Conservation (phyloP, 2,888 invertebrate species). For the Cephus spinipes region DNA sequence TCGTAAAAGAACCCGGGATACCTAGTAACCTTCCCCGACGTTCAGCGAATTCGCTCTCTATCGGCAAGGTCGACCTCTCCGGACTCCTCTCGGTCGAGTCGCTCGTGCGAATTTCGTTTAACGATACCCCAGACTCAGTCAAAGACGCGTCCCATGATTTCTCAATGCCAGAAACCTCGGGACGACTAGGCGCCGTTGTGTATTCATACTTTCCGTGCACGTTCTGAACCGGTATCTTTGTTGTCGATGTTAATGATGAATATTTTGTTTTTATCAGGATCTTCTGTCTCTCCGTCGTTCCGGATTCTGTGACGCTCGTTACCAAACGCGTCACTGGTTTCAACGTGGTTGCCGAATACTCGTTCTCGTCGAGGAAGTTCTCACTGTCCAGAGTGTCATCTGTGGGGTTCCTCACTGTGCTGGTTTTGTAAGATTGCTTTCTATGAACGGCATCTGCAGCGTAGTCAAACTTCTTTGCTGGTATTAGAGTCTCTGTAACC, state of each 20-base stretch:
- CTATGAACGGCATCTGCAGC: conserved; percentile 56
- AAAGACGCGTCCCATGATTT: neutral
- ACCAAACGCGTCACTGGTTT: conserved; percentile 66
- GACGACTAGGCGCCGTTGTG: conserved; percentile 16
- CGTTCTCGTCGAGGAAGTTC: conserved; percentile 21
- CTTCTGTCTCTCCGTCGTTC: conserved; percentile 66
- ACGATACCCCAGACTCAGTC: conserved; percentile 29
- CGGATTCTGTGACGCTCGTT: conserved; percentile 67
- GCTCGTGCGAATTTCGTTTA: conserved; percentile 51
- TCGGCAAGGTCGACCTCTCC: conserved; percentile 62
- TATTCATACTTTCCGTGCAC: conserved; percentile 16
- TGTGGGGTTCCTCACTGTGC: conserved; percentile 30
- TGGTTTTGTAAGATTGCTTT: conserved; percentile 51
- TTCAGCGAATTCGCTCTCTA: conserved; percentile 56
- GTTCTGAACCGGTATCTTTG: conserved; percentile 52
- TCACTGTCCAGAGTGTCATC: neutral
- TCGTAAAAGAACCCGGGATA: conserved; percentile 46
- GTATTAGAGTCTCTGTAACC: conserved; percentile 59
- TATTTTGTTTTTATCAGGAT: conserved; percentile 64
- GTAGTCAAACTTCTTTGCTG: conserved; percentile 61
- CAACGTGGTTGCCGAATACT: conserved; percentile 30
- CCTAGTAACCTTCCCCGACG: conserved; percentile 14
- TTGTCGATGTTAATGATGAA: conserved; percentile 56
- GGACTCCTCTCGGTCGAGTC: conserved; percentile 42
- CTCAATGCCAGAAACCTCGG: neutral